Base-by-base conservation (phyloP, 2,888 invertebrate species). In the Lottia gigantea region DNA sequence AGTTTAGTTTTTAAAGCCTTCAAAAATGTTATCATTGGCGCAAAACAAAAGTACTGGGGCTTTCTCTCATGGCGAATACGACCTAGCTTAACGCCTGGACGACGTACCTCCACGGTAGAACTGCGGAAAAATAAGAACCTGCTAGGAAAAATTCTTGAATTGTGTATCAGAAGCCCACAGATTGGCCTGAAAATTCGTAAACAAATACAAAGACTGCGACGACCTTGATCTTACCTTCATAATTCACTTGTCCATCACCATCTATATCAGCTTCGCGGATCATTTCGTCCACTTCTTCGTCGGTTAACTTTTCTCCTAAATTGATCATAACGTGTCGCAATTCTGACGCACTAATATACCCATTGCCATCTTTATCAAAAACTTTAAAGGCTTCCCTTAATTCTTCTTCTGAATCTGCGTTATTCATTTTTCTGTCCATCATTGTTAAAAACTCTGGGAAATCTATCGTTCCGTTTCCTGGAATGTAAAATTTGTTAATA, bases 391-490 rank as follows among this genome's bases (percentile, higher is more conserved):
- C 98, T 91, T 98, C 98, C 69, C 77, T 67, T 91, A 98, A 98
- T 91, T 98, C 98, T 91, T 98, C 98, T 93, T 98, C 98, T 90
- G 96, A 88, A 91, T 99, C 98, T 82, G 98, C 98, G 92, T 99
- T 98, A 91, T 98, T 98, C 98, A 98, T 99, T 93, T 99, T 99
- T 89, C 98, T 94, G 88, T 98, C 98, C 98, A 99, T 99, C 98
- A 99, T 98, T 89, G 98, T 98, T 88, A 99, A 93, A 92, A 99
- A 99, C 92, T 99, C 98, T 86, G 98, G 98, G 91, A 99, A 99
- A 92, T 99, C 98, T 91, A 98, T 98, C 90, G 98, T 98, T 89
- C 98, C 98, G 91, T 98, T 98, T 88, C 97, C 97, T 98, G 70
- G 0, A 55, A 14, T 14, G 14, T 40, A 8, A 40, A 8, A 40